A percentile compares a stretch with the other conserved stretches of the same genome.
Conservation (phyloP, 2,797 vertebrate species). For the Poecile montanus region DNA sequence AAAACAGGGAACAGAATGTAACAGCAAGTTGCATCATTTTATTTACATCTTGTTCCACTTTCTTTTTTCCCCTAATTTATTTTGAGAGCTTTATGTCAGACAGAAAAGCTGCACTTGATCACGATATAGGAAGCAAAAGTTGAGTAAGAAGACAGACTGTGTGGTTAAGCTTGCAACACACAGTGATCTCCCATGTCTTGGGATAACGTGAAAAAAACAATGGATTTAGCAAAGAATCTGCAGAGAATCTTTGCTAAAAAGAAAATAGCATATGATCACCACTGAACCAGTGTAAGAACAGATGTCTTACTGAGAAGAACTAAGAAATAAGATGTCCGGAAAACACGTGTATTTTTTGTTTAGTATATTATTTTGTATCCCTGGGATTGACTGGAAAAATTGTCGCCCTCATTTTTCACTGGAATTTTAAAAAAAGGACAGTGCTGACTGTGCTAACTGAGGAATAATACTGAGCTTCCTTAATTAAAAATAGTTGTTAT, state of each 20-base stretch:
- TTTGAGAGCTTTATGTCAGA: constrained; percentile 38
- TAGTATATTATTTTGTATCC: neutral
- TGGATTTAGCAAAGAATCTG: neutral
- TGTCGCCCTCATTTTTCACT: neutral
- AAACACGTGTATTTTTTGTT: neutral
- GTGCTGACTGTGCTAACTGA: neutral
- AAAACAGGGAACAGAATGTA: constrained; percentile 35
- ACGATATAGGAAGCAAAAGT: neutral
- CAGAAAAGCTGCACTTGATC: neutral
- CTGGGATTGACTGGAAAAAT: neutral
- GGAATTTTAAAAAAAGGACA: neutral
- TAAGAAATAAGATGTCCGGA: neutral
- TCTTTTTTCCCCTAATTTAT: constrained; percentile 29
- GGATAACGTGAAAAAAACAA: neutral
- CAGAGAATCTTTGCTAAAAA: neutral
- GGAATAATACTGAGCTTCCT: neutral
- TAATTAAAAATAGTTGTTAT: neutral
- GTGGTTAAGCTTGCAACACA: neutral
- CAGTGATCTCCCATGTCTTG: neutral
- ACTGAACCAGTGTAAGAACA: neutral
- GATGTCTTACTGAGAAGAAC: too few species aligned
- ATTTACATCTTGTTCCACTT: constrained; percentile 37
- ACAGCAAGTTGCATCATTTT: constrained; percentile 18
- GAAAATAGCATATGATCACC: neutral
- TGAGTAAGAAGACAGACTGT: neutral